These are phyloP conservation scores for Drosophila ananassae DNA, from an alignment of 1,140 invertebrate species.

Conservation along the genomic window DNA sequence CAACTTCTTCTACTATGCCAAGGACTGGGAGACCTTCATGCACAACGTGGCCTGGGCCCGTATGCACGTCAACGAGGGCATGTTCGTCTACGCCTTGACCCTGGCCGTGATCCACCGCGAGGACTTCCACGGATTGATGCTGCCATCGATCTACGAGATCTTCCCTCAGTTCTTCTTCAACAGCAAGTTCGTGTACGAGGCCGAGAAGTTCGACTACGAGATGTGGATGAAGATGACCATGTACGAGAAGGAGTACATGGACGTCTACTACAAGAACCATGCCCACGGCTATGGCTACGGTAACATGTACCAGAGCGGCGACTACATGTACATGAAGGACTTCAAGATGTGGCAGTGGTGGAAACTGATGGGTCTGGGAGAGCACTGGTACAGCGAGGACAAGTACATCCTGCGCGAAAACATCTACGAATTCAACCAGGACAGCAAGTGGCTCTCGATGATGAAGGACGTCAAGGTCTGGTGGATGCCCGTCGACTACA, in stretches of 20 bases:
- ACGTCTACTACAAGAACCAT: constrained; percentile 87
- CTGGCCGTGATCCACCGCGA: constrained; percentile 86
- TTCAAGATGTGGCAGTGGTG: constrained; percentile 82
- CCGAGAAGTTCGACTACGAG: constrained; percentile 84
- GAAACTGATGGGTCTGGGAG: constrained; percentile 79
- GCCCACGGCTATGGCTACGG: constrained; percentile 85
- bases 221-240: constrained; percentile 75
- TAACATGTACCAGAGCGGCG: constrained; percentile 51
- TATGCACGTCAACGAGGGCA: constrained; percentile 86
- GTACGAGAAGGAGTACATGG: constrained; percentile 85
- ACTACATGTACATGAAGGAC: constrained; percentile 79
- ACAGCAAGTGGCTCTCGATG: constrained; percentile 63
- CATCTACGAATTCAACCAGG: constrained; percentile 63
- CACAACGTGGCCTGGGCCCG: constrained; percentile 87
- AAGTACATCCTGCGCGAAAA: constrained; percentile 78
- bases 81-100: constrained; percentile 86
- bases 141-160: constrained; percentile 88
- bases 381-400: constrained; percentile 70
- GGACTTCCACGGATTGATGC: constrained; percentile 86
- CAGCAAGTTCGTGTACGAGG: constrained; percentile 85
- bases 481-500: constrained; percentile 82
- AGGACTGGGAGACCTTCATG: constrained; percentile 88
- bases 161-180: constrained; percentile 87
- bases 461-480: constrained; percentile 71
- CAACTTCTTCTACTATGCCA: constrained; percentile 86